These are phyloP conservation scores for Merodon equestris DNA, from an alignment of 2,888 invertebrate genomes.

Conservation along the genomic window DNA sequence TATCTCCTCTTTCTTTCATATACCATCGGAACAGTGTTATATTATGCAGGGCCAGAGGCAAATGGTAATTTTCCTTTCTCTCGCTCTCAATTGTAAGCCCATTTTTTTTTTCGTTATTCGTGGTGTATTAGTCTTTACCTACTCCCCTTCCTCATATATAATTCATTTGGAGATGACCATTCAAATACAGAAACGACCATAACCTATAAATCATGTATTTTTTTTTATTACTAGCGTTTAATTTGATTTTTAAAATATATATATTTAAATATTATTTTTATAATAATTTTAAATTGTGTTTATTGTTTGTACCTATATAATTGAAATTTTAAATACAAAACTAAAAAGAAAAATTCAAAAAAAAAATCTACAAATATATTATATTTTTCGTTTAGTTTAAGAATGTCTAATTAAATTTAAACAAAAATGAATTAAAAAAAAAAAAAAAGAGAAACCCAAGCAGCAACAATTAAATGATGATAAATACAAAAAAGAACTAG, in stretches of 20 bases:
- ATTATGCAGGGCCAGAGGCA: constrained; percentile 51
- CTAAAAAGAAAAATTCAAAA: not conserved
- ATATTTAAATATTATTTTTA: constrained; percentile 26
- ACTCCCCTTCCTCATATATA: too few species aligned
- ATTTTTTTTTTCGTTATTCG: constrained; percentile 4
- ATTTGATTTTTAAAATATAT: constrained; percentile 5
- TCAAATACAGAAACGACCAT: not conserved
- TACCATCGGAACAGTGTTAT: constrained; percentile 10
- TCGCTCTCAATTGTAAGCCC: not conserved
- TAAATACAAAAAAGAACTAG: constrained; percentile 17
- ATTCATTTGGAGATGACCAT: too few species aligned
- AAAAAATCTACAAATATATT: constrained; percentile 21
- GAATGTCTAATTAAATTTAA: constrained; percentile 41
- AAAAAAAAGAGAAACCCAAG: constrained; percentile 22
- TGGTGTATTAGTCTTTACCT: too few species aligned
- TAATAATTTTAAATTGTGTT: constrained; percentile 25
- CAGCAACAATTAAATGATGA: constrained; percentile 39
- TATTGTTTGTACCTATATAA: constrained; percentile 51
- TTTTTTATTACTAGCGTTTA: not conserved
- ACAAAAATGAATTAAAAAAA: not conserved
- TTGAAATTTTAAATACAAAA: constrained; percentile 13
- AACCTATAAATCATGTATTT: not conserved
- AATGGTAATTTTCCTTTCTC: constrained; percentile 43
- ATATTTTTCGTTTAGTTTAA: constrained; percentile 56
- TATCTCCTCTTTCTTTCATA: constrained; percentile 5